phyloP scores from a whole-genome alignment of 2,797 vertebrate species.

The Psittacula derbiana region DNA sequence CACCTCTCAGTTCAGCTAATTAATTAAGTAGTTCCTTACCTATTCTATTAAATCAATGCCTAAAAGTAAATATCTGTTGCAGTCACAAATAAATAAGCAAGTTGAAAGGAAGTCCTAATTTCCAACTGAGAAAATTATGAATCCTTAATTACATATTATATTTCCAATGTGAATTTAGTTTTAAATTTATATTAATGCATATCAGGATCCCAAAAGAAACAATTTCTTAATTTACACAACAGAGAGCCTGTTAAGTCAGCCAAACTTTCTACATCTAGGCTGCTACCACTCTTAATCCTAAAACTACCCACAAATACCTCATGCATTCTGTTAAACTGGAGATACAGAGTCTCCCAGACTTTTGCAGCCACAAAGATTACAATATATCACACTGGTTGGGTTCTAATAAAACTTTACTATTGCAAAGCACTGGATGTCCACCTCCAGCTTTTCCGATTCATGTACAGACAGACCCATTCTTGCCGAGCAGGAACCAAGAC shows the following conservation, averaged over 20 bases:
- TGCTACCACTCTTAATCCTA: background rate
- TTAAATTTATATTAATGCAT: background rate
- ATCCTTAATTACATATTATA: background rate
- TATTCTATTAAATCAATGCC: background rate
- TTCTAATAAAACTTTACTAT: background rate
- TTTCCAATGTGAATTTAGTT: background rate
- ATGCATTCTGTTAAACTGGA: background rate
- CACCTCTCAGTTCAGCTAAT: background rate
- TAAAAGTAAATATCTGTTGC: background rate
- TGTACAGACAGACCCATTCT: background rate
- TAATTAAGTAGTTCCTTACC: background rate
- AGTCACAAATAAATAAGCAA: background rate
- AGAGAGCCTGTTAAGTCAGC: background rate
- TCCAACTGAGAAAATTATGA: background rate
- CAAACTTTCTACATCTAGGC: background rate
- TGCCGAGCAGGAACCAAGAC: background rate
- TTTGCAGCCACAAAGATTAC: background rate
- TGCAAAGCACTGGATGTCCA: accelerated
- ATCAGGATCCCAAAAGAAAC: background rate
- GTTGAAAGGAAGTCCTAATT: background rate
- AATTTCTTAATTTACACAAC: background rate
- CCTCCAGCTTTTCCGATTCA: background rate
- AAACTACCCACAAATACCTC: background rate
- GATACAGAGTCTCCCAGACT: background rate
- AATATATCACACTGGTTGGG: background rate